Evolutionary conservation across 37 sponge, comb jelly and placozoan genomes (phyloP), one percentile per base, ranked within the genome.

Genomic region (Haliclona indistincta): DNA sequence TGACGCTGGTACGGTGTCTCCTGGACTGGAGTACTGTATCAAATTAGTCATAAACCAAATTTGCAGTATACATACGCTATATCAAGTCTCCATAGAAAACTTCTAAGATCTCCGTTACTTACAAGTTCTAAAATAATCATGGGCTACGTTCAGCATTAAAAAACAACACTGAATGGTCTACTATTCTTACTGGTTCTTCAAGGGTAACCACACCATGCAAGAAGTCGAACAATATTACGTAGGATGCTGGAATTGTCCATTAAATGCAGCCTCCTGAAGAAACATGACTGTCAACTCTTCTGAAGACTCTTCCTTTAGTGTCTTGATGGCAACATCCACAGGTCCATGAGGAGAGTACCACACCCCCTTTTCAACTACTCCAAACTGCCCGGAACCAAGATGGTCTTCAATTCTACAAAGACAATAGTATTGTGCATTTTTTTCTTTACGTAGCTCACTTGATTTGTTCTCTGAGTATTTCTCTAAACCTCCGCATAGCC

Each of bases 341-440:
- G 43, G 13, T 2, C 45, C 62, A 34, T 42, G 25, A n/a, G 42
- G 62, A 29, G 64, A 28, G 42, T 76, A 40, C 76, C 76, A 76
- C 28, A 62, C 40, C 2, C 76, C 64, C 64, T 63, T 56, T 26
- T 28, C 42, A 29, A 76, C 76, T 40, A 44, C 35, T 11, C 76
- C 76, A 76, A 76, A 76, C 64, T 76, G 64, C 25, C 76, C 76
- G 38, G 34, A 39, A 29, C 76, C 76, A 43, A 76, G 13, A n/a
- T 44, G 42, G 11, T 63, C 29, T 13, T 43, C 64, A 63, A 76
- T 30, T 19, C 76, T 76, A 63, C 64, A 63, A 63, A 7, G 35
- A 56, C 3, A 34, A n/a, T n/a, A n/a, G n/a, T n/a, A n/a, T n/a
- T n/a, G n/a, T n/a, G n/a, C n/a, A n/a, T n/a, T n/a, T n/a, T n/a